Evolutionary conservation across 2,113 vertebrate species (phyloP).

Genomic region (Himantopus leucocephalus): DNA sequence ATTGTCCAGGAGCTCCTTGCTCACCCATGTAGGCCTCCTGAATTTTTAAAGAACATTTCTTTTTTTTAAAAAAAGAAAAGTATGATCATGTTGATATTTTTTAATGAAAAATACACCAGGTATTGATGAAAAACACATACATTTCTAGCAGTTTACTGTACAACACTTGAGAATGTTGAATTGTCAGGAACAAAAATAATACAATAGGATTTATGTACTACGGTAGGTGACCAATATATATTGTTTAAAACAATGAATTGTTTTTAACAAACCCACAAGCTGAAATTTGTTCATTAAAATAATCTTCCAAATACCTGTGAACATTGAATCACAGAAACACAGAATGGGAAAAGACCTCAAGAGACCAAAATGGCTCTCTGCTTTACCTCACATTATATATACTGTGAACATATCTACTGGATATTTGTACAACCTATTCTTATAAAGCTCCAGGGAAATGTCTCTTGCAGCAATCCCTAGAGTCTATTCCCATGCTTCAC

Average conservation of each 20-base stretch:
- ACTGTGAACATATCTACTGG: not conserved
- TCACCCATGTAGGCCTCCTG: no score
- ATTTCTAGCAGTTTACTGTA: not conserved
- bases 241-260: not conserved
- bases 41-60: no score
- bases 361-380: not conserved
- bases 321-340: not conserved
- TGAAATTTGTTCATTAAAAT: not conserved
- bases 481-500: not conserved
- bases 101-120: not conserved
- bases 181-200: not conserved
- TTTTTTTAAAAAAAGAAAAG: not conserved
- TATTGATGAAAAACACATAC: not conserved
- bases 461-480: not conserved
- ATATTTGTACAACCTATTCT: conserved; percentile 13
- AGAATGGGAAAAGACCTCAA: not conserved
- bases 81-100: not conserved
- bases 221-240: not conserved
- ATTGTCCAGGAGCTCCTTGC: no score
- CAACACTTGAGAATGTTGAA: not conserved
- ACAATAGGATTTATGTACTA: not conserved
- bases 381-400: not conserved
- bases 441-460: not conserved
- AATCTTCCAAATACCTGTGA: not conserved
- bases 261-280: not conserved